Evolutionary conservation across 2,888 invertebrate genomes (phyloP).

Genomic region (Macrosiphum euphorbiae): DNA sequence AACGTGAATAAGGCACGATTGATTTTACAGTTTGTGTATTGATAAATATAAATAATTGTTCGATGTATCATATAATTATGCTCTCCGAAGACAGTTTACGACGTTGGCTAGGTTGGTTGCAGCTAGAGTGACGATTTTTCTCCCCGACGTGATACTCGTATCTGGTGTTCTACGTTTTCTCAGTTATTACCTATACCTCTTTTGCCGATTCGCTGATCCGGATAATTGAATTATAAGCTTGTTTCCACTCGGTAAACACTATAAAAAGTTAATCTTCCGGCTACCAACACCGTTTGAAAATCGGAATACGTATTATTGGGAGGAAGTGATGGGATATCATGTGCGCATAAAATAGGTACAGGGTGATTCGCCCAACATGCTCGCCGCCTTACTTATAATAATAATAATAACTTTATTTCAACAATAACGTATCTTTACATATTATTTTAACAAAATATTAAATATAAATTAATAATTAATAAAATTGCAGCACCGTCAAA

Average conservation of each 20-base stretch:
- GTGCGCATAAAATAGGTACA: too few species aligned
- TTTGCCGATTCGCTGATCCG: slow-evolving; percentile 53
- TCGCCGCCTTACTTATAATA: too few species aligned
- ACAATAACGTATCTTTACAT: too few species aligned
- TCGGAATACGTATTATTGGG: background rate
- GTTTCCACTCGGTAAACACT: background rate
- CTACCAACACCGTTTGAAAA: background rate
- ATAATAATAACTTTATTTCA: too few species aligned
- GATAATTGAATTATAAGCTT: slow-evolving; percentile 28
- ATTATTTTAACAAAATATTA: too few species aligned
- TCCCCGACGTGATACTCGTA: background rate
- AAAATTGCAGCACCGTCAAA: too few species aligned
- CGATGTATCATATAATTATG: background rate
- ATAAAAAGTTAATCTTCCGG: background rate
- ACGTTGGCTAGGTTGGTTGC: background rate
- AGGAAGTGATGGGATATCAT: background rate
- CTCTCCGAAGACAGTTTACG: background rate
- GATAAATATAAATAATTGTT: too few species aligned
- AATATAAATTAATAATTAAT: too few species aligned
- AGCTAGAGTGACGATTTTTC: background rate
- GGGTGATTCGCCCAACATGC: background rate
- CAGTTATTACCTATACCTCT: background rate
- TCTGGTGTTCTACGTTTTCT: background rate
- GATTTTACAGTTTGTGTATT: background rate
- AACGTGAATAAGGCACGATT: background rate